Base-by-base conservation (phyloP, 1,140 invertebrate genomes). In the Nomia melanderi region DNA sequence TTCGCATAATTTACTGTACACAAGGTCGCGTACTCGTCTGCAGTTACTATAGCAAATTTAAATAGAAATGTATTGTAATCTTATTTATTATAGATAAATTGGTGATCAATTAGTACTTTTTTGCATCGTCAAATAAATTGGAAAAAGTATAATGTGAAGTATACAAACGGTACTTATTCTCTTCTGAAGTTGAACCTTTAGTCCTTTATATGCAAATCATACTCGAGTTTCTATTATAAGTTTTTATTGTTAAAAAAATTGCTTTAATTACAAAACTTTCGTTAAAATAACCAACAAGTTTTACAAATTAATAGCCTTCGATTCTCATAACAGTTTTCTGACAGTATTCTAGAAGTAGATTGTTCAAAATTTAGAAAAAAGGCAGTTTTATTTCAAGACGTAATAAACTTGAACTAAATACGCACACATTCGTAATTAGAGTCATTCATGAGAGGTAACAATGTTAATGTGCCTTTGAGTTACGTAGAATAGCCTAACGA, bases 21-120 rank as follows among this genome's bases (percentile, higher is more conserved):
- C 78, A 73, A 75, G 69, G 33, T 79, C 79, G 77, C 81, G 72
- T 85, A 85, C 67, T 85, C 79, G 83, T 76, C 78, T 75, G 69
- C 54, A 82, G 47, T 75, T 84, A 79, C 44, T 82, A 82, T 84
- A 85, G 79, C 44, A 53, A 84, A 82, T 84, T 85, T 69, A 77
- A 79, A 82, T 84, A 85, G 76, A 72, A 50, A 59, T 72, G 66
- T 85, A 84, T 60, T 82, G 80, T 85, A 85, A 82, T 72, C 76
- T 85, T 84, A 85, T 85, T 85, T 85, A 85, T 85, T 85, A 79
- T 85, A 85, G 84, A 79, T 72, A 73, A 82, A 85, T 85, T 85
- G 84, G 79, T 85, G 79, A 85, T 84, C 81, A 63, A 81, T 84
- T 85, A 85, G 83, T 77, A 82, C 59, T 60, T 72, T 78, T 79